Conservation (phyloP, 2,888 invertebrate species). For the Coecobrya sp. region DNA sequence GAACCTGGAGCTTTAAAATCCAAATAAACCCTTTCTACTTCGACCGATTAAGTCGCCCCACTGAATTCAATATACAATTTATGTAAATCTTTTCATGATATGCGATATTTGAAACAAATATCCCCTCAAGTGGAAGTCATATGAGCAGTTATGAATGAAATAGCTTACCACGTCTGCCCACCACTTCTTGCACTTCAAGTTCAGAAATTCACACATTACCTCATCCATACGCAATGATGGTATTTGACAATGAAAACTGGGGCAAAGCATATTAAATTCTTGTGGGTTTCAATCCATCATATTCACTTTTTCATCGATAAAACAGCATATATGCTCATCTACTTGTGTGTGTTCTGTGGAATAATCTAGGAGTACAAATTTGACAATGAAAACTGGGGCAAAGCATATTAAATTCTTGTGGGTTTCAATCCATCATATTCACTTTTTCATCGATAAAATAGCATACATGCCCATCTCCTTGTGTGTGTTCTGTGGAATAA, state of each 20-base stretch:
- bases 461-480: not conserved
- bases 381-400: slow-evolving; percentile 42
- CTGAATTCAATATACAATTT: not conserved
- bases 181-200: slow-evolving; percentile 31
- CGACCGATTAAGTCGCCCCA: no score
- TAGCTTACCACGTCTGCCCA: not conserved
- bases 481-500: no score
- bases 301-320: not conserved
- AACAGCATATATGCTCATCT: not conserved
- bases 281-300: slow-evolving; percentile 4
- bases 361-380: not conserved
- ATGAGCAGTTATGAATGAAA: not conserved
- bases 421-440: not conserved
- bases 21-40: no score
- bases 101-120: slow-evolving; percentile 4
- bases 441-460: not conserved
- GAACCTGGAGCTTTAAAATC: no score
- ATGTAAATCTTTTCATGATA: slow-evolving; percentile 10
- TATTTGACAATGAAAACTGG: slow-evolving; percentile 40
- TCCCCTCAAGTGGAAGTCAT: slow-evolving; percentile 7
- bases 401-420: slow-evolving; percentile 53
- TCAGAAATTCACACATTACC: slow-evolving; percentile 10
- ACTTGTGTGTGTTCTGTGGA: no score
- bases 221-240: not conserved
- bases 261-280: slow-evolving; percentile 53